Base-by-base conservation (phyloP, 1,140 invertebrate genomes). In the Brachionus manjavacas region DNA sequence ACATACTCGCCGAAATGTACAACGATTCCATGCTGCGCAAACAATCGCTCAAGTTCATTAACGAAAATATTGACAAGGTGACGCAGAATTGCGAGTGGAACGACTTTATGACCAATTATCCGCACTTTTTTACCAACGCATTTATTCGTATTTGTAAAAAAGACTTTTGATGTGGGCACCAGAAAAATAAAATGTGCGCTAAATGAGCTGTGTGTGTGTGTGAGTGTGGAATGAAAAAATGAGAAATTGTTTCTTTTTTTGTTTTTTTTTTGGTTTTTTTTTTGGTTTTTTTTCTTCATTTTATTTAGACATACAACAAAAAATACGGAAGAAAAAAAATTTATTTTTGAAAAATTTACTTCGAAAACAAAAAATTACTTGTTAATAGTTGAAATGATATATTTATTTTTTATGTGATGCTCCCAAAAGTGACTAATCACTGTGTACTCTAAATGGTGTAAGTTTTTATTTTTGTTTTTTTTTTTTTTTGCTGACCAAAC, bases 81-180 rank as follows among this genome's bases (percentile, higher is more conserved):
- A 81, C 79, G 2, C 52, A 39, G 41, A 39, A 81, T 46, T 25
- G 28, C 49, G 79, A 81, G 9, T 81, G 79, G 79, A 64, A 60
- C 52, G 79, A 81, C 9, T 68, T 81, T 68, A 81, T 81, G 79
- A 43, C 79, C 52, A 46, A 41, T 64, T 81, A 81, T 81, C 79
- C 79, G 52, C 49, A 81, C 16, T 81, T 81, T 68, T 81, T 81
- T 68, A 81, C 79, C n/a, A 81, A 81, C 31, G 79, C 79, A 64
- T 81, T 81, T 35, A 81, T 81, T 64, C 79, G 79, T 14, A 64
- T 81, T 41, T 81, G 79, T 60, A 81, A 81, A 81, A 81, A 81
- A 81, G 79, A 81, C 41, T 81, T 81, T 64, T 81, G 25, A 79
- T 4, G 20, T 28, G 3, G 3, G 3, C 28, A 28, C 1, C 28